phyloP scores from a whole-genome alignment of 2,888 invertebrate species.

The Marasmarcha lunaedactyla region DNA sequence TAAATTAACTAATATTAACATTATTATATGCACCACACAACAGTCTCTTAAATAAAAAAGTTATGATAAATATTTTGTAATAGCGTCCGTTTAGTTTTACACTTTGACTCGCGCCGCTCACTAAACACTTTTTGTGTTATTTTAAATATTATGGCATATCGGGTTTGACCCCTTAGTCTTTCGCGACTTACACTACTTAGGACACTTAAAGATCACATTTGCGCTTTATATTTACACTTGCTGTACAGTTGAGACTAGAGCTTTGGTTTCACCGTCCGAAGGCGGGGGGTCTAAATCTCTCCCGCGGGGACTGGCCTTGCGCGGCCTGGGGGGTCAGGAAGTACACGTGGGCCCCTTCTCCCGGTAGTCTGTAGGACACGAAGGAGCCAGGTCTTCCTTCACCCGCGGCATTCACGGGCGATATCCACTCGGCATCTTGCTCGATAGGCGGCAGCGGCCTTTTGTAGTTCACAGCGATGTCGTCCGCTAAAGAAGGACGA shows the following conservation, averaged over 20 bases:
- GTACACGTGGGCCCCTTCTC: constrained; percentile 83
- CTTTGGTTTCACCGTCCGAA: constrained; percentile 65
- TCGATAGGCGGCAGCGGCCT: constrained; percentile 67
- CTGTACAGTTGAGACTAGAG: constrained; percentile 59
- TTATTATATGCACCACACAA: constrained; percentile 46
- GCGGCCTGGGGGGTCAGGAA: constrained; percentile 80
- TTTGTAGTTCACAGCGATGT: constrained; percentile 70
- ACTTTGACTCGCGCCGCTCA: constrained; percentile 25
- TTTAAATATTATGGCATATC: constrained; percentile 65
- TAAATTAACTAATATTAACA: constrained; percentile 62
- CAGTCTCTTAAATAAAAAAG: constrained; percentile 52
- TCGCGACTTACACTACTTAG: constrained; percentile 60
- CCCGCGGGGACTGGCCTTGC: constrained; percentile 32
- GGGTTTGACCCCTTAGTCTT: constrained; percentile 52
- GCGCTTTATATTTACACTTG: constrained; percentile 63
- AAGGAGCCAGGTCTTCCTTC: constrained; percentile 71
- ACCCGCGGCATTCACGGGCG: constrained; percentile 44
- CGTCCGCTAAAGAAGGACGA: constrained; percentile 46
- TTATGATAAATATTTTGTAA: constrained; percentile 4
- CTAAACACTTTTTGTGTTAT: constrained; percentile 17
- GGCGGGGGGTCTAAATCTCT: constrained; percentile 45
- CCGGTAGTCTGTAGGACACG: constrained; percentile 80
- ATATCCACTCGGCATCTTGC: constrained; percentile 72
- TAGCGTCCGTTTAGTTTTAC: constrained; percentile 40
- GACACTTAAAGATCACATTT: constrained; percentile 69